phyloP scores from a whole-genome alignment of 2,797 vertebrate genomes.

The Lycodopsis pacificus region DNA sequence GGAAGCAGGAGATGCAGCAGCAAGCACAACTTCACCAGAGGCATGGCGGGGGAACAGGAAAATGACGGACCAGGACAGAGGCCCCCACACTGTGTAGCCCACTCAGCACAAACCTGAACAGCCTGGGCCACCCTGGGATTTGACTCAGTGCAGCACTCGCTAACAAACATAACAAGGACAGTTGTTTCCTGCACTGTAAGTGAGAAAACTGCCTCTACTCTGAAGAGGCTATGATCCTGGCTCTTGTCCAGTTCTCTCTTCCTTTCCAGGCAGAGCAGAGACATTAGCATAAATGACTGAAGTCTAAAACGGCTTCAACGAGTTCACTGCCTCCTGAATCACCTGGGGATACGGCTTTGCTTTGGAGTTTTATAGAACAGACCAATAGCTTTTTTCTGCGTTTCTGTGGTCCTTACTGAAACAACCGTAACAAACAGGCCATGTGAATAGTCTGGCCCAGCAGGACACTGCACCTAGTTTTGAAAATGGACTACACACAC shows the following conservation, averaged over 20 bases:
- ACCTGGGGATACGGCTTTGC: background rate
- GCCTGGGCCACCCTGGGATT: slow-evolving; percentile 12
- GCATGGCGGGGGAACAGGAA: slow-evolving; percentile 40
- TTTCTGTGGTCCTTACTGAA: background rate
- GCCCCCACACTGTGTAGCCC: slow-evolving; percentile 52
- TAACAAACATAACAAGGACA: slow-evolving; percentile 48
- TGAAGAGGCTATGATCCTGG: slow-evolving; percentile 25
- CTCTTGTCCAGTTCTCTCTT: slow-evolving; percentile 43
- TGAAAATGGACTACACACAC: no score
- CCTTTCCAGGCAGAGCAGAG: slow-evolving; percentile 19
- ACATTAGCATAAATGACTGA: slow-evolving; percentile 29
- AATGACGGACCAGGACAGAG: slow-evolving; percentile 38
- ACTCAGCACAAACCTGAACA: slow-evolving; percentile 48
- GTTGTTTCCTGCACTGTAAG: slow-evolving; percentile 29
- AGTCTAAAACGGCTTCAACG: background rate
- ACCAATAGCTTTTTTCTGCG: background rate
- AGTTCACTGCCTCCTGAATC: slow-evolving; percentile 13
- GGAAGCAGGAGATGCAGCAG: slow-evolving; percentile 15
- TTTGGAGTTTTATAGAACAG: slow-evolving; percentile 8
- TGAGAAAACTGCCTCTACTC: slow-evolving; percentile 19
- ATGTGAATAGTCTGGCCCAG: background rate
- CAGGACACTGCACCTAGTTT: background rate
- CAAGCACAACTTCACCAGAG: slow-evolving; percentile 43
- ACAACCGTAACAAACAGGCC: background rate
- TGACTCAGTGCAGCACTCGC: slow-evolving; percentile 32